These are phyloP conservation scores for Clavelina lepadiformis DNA, from an alignment of 23 tunicate species.

Conservation along the genomic window DNA sequence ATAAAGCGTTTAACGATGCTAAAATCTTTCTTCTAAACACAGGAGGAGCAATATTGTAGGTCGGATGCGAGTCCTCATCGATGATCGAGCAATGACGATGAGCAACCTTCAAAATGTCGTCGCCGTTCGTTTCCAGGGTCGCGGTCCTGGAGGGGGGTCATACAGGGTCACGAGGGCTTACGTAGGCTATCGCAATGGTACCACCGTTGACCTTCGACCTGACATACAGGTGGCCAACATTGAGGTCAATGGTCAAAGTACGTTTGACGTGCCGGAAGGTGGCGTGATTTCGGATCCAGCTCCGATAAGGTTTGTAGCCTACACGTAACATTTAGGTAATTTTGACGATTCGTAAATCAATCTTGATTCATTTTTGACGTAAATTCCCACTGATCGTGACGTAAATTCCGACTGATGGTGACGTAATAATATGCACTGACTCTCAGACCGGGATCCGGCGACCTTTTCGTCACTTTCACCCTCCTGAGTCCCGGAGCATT, in stretches of 20 bases:
- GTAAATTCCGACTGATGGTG: too few species aligned
- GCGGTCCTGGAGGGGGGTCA: conserved; percentile 25
- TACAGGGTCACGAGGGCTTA: conserved; percentile 21
- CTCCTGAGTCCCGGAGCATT: conserved; percentile 28
- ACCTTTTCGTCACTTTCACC: conserved; percentile 40
- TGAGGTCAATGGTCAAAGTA: conserved; percentile 12
- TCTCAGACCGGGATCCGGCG: conserved; percentile 9
- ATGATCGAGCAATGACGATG: conserved; percentile 6
- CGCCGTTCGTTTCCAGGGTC: conserved; percentile 37
- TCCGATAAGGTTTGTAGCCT: conserved; percentile 26
- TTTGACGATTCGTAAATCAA: too few species aligned
- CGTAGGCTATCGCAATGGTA: conserved; percentile 2
- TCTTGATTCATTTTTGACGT: too few species aligned
- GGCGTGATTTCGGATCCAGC: conserved; percentile 20
- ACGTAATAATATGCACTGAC: too few species aligned
- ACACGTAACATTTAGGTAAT: too few species aligned
- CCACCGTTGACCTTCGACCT: background rate
- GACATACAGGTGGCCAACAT: background rate
- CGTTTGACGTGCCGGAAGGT: conserved; percentile 27
- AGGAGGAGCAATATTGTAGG: conserved; percentile 22
- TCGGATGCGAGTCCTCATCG: conserved; percentile 28
- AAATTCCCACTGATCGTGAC: too few species aligned
- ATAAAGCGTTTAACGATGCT: too few species aligned
- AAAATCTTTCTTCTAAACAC: too few species aligned
- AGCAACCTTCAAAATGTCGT: background rate